phyloP scores from a whole-genome alignment of 2,797 vertebrate species.

The Botia almorhae region DNA sequence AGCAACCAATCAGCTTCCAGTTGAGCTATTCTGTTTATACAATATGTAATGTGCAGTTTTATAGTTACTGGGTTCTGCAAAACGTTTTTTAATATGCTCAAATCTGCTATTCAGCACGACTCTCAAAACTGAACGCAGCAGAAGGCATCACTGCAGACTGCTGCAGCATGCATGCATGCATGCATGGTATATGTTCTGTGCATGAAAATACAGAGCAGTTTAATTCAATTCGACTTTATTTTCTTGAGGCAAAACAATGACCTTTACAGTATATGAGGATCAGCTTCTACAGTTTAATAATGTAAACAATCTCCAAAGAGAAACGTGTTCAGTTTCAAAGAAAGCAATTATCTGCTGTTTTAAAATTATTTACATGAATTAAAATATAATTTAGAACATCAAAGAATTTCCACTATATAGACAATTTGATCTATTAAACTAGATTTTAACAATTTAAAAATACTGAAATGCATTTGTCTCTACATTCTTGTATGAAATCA shows the following conservation, averaged over 20 bases:
- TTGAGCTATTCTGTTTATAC: conserved; percentile 7
- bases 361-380: conserved; percentile 99
- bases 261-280: conserved; percentile 99
- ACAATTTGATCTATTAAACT: conserved; percentile 99
- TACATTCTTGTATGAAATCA: conserved; percentile 91
- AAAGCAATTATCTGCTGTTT: conserved; percentile 89
- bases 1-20: conserved; percentile 27
- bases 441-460: conserved; percentile 99
- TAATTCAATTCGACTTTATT: conserved; percentile 74
- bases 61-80: conserved; percentile 17
- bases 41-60: conserved; percentile 10
- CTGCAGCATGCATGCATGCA: background rate
- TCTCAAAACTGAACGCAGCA: background rate
- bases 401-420: conserved; percentile 91
- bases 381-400: conserved; percentile 99
- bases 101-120: conserved; percentile 9
- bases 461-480: conserved; percentile 94
- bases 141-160: background rate
- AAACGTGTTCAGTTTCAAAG: conserved; percentile 92
- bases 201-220: background rate
- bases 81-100: background rate
- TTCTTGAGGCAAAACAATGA: conserved; percentile 97
- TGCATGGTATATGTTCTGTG: background rate
- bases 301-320: conserved; percentile 99
- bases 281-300: conserved; percentile 99